Evolutionary conservation across 2,888 invertebrate species (phyloP).

Genomic region (Eupithecia subfuscata): DNA sequence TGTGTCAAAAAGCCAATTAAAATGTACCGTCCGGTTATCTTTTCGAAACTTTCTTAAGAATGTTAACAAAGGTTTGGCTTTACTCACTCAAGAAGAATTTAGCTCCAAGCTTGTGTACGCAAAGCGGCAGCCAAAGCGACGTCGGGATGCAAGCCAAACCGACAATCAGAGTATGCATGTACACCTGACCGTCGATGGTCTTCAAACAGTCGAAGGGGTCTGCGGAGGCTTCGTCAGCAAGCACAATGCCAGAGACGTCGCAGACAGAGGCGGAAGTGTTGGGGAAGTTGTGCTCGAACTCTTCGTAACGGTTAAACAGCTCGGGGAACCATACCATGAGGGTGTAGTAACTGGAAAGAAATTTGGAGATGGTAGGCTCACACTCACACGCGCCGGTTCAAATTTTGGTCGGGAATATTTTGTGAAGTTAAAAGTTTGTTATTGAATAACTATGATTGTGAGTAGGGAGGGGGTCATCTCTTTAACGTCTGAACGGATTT

Average conservation of each 20-base stretch:
- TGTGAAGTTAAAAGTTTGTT: too few species aligned
- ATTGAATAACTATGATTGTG: too few species aligned
- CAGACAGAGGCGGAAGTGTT: conserved; percentile 89
- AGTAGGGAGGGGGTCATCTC: too few species aligned
- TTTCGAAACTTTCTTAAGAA: background rate
- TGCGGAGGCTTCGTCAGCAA: conserved; percentile 69
- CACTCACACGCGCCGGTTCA: background rate
- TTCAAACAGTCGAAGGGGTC: conserved; percentile 86
- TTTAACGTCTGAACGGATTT: background rate
- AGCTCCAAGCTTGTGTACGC: conserved; percentile 91
- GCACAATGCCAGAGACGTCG: conserved; percentile 88
- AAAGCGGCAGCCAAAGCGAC: conserved; percentile 90
- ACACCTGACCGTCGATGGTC: conserved; percentile 87
- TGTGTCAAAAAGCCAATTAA: background rate
- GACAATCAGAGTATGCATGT: conserved; percentile 90
- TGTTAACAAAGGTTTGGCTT: background rate
- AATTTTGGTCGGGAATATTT: background rate
- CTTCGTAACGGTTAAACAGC: conserved; percentile 92
- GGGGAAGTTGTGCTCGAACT: conserved; percentile 87
- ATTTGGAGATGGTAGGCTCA: background rate
- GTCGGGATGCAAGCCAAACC: conserved; percentile 92
- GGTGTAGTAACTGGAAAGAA: conserved; percentile 91
- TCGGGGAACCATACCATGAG: conserved; percentile 97
- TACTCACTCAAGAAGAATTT: conserved; percentile 92
- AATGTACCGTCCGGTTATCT: background rate